These are phyloP conservation scores for Drosophila triauraria DNA, from an alignment of 1,140 invertebrate genomes.

Conservation along the genomic window DNA sequence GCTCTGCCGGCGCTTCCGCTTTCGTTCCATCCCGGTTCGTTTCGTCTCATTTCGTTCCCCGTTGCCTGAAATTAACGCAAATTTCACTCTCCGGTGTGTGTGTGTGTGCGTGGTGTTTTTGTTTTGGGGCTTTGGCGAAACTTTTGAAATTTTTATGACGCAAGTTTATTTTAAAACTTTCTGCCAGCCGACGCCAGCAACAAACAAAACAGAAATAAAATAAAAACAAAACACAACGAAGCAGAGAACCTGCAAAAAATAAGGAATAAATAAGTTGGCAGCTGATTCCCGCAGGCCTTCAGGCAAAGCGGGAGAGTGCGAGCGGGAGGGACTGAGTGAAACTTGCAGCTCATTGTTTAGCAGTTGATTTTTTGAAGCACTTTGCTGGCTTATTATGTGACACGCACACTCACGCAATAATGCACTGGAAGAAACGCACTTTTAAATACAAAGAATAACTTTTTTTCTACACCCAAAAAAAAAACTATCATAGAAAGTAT, in stretches of 20 bases:
- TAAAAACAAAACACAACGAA: conserved; percentile 9
- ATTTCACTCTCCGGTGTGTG: conserved; percentile 13
- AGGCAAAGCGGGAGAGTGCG: neutral
- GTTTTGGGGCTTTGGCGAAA: conserved; percentile 51
- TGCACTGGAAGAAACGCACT: neutral
- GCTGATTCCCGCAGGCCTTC: conserved; percentile 68
- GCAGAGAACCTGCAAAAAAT: conserved; percentile 22
- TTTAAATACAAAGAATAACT: no score
- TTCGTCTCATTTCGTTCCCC: conserved; percentile 37
- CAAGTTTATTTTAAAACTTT: conserved; percentile 82
- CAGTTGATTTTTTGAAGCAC: conserved; percentile 67
- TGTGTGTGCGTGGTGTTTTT: conserved; percentile 5
- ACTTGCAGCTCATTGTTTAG: conserved; percentile 62
- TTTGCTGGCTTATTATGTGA: conserved; percentile 72
- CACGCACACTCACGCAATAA: conserved; percentile 19
- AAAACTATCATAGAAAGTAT: no score
- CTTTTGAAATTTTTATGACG: conserved; percentile 79
- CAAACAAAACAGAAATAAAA: conserved; percentile 36
- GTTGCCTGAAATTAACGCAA: conserved; percentile 40
- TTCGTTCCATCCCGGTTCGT: conserved; percentile 30
- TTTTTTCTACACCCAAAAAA: no score
- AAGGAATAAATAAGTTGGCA: conserved; percentile 62
- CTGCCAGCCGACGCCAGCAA: conserved; percentile 55
- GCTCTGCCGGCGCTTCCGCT: conserved; percentile 7
- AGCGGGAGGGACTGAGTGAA: neutral